Conservation (phyloP, 2,888 invertebrate genomes). For the Sesia bembeciformis region DNA sequence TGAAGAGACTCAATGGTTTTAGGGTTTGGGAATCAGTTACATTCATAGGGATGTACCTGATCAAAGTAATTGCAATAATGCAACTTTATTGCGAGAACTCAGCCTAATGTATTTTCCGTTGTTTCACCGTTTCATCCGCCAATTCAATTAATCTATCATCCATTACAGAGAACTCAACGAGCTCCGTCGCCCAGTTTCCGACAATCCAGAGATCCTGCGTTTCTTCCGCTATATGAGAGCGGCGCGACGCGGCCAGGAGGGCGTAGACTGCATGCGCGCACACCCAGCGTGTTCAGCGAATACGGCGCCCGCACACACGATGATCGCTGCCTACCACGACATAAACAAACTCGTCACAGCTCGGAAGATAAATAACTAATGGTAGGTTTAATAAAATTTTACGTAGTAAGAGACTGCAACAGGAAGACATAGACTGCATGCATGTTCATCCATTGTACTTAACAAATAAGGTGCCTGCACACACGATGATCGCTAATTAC, state of each 20-base stretch:
- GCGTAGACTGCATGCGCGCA: constrained; percentile 79
- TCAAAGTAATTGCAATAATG: no score
- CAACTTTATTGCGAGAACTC: background rate
- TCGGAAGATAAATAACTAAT: constrained; percentile 70
- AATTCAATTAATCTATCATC: background rate
- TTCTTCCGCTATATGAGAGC: constrained; percentile 95
- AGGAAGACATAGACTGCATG: constrained; percentile 84
- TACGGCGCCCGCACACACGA: constrained; percentile 81
- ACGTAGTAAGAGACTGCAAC: constrained; percentile 76
- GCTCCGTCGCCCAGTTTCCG: constrained; percentile 86
- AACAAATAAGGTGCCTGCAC: constrained; percentile 76
- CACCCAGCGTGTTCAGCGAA: constrained; percentile 78
- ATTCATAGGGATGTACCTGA: no score
- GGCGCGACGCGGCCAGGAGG: constrained; percentile 89
- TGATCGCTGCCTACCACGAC: constrained; percentile 90
- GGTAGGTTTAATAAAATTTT: background rate
- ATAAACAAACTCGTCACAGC: constrained; percentile 91
- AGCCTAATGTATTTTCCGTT: background rate
- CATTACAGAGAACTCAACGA: constrained; percentile 86
- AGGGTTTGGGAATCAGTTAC: no score
- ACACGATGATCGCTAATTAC: constrained; percentile 90
- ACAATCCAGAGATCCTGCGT: constrained; percentile 89
- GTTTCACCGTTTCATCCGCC: background rate
- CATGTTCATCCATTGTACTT: constrained; percentile 79
- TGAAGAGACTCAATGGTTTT: no score